phyloP scores from a whole-genome alignment of 2,797 vertebrate genomes.

The Avahi laniger region DNA sequence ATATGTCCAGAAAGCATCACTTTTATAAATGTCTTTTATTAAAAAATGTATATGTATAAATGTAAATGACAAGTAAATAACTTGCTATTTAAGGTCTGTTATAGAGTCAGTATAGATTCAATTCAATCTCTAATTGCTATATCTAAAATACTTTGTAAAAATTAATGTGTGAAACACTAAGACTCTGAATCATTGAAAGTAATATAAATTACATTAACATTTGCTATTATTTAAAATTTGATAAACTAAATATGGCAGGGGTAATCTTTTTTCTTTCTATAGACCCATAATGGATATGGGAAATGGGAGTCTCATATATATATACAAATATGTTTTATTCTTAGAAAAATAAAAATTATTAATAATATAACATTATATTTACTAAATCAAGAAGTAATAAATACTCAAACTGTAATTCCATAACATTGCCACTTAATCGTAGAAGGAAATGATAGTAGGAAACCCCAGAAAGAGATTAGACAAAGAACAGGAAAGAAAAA shows the following conservation, averaged over 20 bases:
- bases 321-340: not conserved
- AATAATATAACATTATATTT: slow-evolving; percentile 13
- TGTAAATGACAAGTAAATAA: slow-evolving; percentile 27
- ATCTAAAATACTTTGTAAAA: not conserved
- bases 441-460: not conserved
- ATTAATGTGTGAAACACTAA: not conserved
- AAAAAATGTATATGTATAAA: not conserved
- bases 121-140: not conserved
- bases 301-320: not conserved
- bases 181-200: not conserved
- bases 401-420: not conserved
- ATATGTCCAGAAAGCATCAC: not conserved
- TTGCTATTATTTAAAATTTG: not conserved
- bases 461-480: not conserved
- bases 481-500: not conserved
- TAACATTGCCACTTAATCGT: not conserved
- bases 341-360: slow-evolving; percentile 32
- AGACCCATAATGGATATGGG: not conserved
- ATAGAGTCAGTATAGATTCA: not conserved
- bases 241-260: not conserved
- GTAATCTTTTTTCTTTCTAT: not conserved
- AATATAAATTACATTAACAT: not conserved
- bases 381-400: not conserved
- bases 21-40: slow-evolving; percentile 3
- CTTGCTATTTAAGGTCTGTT: not conserved